Evolutionary conservation across 2,113 vertebrate species (phyloP), one percentile per base, ranked within the genome.

Genomic region (Dasyprocta punctata): DNA sequence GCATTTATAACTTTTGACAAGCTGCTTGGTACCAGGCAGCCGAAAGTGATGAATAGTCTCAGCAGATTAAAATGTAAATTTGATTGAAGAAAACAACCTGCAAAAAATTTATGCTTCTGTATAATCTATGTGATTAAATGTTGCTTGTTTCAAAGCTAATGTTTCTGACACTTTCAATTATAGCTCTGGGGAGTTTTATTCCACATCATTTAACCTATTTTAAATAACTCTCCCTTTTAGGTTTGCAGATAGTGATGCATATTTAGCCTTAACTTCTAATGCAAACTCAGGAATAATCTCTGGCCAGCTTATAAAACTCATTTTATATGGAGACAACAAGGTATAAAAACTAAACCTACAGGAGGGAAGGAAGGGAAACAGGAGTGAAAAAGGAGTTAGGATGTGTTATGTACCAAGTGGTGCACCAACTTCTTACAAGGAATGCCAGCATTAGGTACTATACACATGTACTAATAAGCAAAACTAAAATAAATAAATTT

Each of bases 101-200:
- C 95, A 98, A 97, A n/a, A 98, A 99, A 98, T 98, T 9, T 98
- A 98, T 96, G 98, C 97, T 98, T 98, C 98, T 98, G 93, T 97
- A 95, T 98, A 98, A 98, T 98, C 97, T 97, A 13, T 97, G 97
- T 98, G 98, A 99, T 98, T 98, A 98, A 98, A 98, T 97, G 98
- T 98, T 98, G 97, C 97, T 99, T 98, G 98, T 98, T 98, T 98
- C 98, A 98, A 98, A 98, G 97, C 97, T 98, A 98, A 98, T 98
- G 98, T 98, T 98, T 98, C 98, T 98, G 98, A 98, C 98, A 98
- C 98, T 98, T 99, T 98, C 98, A 98, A 98, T 99, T 98, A 99
- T 90, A 98, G 98, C 96, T 98, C 98, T 98, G 98, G 96, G 95
- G 98, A 97, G 95, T 98, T 98, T 98, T 98, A 98, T 98, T 99